Evolutionary conservation across 2,113 vertebrate genomes (phyloP), one percentile per base, ranked within the genome.

Genomic region (Donacobius atricapilla): DNA sequence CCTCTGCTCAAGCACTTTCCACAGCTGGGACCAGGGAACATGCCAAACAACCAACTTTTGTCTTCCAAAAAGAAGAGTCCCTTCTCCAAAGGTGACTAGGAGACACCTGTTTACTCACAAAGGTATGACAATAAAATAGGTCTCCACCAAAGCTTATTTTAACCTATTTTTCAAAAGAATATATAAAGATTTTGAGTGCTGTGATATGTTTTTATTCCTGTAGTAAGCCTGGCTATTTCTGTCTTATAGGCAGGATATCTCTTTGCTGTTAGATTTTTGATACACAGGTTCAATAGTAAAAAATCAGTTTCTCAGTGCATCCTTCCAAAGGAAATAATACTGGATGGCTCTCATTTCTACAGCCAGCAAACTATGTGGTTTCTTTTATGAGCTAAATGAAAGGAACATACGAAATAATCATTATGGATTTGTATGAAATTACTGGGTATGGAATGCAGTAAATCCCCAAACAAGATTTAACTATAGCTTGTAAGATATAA

Each of bases 301-400:
- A 66, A 90, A 73, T 51, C 45, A 25, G 11, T 42, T 70, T 37
- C 35, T 88, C 25, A 31, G 20, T 50, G 40, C 37, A 57, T 84
- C n/a, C 28, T 92, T 96, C 44, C 68, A 87, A 90, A 81, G 24
- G 33, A 87, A 89, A 58, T 73, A 87, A 75, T 22, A 86, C 57
- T 44, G 21, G 37, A 71, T 23, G 27, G 54, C 57, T 84, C 81
- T 75, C 9, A 5, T 66, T 88, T 84, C 93, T 75, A 44, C 70
- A 87, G 64, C 70, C 69, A 93, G 58, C 51, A 92, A 94, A 80
- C 82, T 76, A 69, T 61, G 72, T 15, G 61, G 95, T 92, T 97
- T 91, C 93, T 95, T 97, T 97, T 96, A 97, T 95, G 89, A 94
- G 84, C n/a, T 93, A 92, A 94, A 95, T 90, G 66, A 96, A 96